Conservation (phyloP, 2,113 vertebrate species). For the Dicaeum eximium region DNA sequence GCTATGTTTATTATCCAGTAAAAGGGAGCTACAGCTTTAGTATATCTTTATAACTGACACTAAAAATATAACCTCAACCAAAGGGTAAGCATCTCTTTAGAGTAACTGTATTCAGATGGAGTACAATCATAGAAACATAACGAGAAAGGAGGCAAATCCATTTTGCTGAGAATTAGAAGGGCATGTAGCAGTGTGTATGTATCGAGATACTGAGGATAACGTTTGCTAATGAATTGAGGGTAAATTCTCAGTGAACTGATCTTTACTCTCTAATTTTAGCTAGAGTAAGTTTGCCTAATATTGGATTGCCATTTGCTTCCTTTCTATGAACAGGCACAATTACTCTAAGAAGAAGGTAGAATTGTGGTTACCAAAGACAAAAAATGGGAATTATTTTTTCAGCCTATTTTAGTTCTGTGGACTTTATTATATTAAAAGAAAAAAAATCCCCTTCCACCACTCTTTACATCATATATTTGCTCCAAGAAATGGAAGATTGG, state of each 20-base stretch:
- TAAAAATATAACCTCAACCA: constrained; percentile 46
- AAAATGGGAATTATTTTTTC: not conserved
- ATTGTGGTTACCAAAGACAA: not conserved
- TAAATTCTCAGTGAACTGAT: not conserved
- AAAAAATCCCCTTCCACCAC: not conserved
- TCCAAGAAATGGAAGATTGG: not conserved
- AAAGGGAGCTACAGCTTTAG: constrained; percentile 40
- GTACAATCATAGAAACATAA: not conserved
- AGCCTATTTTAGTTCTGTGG: not conserved
- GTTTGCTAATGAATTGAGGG: not conserved
- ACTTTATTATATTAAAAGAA: not conserved
- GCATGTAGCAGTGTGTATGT: not conserved
- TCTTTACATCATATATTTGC: not conserved
- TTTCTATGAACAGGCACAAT: not conserved
- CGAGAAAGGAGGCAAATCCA: not conserved
- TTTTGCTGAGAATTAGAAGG: not conserved
- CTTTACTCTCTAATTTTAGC: not conserved
- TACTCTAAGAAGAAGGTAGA: not conserved
- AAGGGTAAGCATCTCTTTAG: not conserved
- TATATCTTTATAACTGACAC: constrained; percentile 39
- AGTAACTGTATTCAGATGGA: not conserved
- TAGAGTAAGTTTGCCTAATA: not conserved
- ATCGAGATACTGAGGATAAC: not conserved
- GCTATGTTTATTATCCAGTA: constrained; percentile 54
- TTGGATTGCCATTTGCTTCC: not conserved